Evolutionary conservation across 2,888 invertebrate genomes (phyloP).

Genomic region (Hydriomena furcata): DNA sequence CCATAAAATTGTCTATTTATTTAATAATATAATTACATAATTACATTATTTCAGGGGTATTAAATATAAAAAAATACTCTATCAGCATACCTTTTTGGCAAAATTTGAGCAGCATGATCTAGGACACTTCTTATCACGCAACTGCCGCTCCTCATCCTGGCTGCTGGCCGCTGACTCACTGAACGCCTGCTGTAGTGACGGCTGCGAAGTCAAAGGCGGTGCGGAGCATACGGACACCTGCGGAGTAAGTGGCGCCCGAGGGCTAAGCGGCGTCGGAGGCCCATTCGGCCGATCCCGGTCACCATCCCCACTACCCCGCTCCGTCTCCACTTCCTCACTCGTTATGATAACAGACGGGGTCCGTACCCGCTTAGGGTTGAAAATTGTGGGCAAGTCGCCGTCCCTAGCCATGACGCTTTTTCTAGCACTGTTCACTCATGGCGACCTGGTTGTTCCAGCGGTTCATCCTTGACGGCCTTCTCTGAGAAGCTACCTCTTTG

Average conservation of each 20-base stretch:
- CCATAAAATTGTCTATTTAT: too few relatives aligned
- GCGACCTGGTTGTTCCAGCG: neutral
- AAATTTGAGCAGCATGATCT: constrained; percentile 92
- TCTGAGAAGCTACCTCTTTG: neutral
- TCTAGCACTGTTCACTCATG: constrained; percentile 13
- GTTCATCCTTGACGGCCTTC: neutral
- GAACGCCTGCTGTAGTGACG: constrained; percentile 75
- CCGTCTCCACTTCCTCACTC: constrained; percentile 82
- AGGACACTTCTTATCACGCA: constrained; percentile 83
- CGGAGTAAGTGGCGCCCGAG: constrained; percentile 72
- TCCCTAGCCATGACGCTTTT: constrained; percentile 84
- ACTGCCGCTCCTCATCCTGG: constrained; percentile 84
- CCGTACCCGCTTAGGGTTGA: constrained; percentile 89
- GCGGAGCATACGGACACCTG: constrained; percentile 78
- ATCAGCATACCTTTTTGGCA: constrained; percentile 92
- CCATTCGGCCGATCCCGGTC: constrained; percentile 74
- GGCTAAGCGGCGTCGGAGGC: constrained; percentile 74
- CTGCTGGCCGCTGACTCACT: constrained; percentile 84
- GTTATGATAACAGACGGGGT: constrained; percentile 88
- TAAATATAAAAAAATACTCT: too few relatives aligned
- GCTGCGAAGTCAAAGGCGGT: constrained; percentile 73
- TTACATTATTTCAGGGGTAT: too few relatives aligned
- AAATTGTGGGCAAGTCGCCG: constrained; percentile 91
- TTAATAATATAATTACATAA: too few relatives aligned
- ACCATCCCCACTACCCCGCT: constrained; percentile 57